Conservation (phyloP, 2,888 invertebrate genomes). For the Leucania comma region DNA sequence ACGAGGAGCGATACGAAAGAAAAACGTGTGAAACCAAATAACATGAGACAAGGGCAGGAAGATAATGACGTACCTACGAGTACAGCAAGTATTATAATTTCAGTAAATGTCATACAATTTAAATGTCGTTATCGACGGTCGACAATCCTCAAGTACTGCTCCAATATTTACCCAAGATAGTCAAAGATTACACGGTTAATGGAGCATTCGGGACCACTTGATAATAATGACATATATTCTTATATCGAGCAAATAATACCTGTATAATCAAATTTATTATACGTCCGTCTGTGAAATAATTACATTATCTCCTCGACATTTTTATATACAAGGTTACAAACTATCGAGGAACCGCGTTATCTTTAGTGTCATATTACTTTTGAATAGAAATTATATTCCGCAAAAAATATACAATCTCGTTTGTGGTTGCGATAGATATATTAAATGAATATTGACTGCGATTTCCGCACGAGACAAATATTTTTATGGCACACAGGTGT, state of each 20-base stretch:
- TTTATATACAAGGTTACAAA: conserved; percentile 34
- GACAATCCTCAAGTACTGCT: conserved; percentile 32
- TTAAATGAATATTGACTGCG: no score
- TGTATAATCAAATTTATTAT: conserved; percentile 25
- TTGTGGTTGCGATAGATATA: no score
- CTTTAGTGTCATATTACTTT: conserved; percentile 16
- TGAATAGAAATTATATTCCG: conserved; percentile 7
- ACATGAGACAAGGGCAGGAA: no score
- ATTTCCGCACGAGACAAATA: no score
- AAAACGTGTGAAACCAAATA: no score
- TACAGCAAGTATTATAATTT: conserved; percentile 8
- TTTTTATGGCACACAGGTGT: no score
- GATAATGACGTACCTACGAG: no score
- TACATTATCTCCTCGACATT: conserved; percentile 45
- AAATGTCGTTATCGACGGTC: conserved; percentile 30
- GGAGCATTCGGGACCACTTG: conserved; percentile 26
- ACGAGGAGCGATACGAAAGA: no score
- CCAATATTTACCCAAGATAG: conserved; percentile 47
- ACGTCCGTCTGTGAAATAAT: conserved; percentile 18
- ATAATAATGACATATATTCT: conserved; percentile 33
- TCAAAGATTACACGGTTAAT: conserved; percentile 46
- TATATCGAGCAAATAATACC: conserved; percentile 31
- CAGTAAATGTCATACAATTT: conserved; percentile 22
- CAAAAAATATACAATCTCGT: background rate
- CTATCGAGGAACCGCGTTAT: conserved; percentile 9